A percentile compares a stretch with the other conserved stretches of the same genome.
Evolutionary conservation across 2,113 vertebrate species (phyloP).

Genomic region (Acrocephalus kingi): DNA sequence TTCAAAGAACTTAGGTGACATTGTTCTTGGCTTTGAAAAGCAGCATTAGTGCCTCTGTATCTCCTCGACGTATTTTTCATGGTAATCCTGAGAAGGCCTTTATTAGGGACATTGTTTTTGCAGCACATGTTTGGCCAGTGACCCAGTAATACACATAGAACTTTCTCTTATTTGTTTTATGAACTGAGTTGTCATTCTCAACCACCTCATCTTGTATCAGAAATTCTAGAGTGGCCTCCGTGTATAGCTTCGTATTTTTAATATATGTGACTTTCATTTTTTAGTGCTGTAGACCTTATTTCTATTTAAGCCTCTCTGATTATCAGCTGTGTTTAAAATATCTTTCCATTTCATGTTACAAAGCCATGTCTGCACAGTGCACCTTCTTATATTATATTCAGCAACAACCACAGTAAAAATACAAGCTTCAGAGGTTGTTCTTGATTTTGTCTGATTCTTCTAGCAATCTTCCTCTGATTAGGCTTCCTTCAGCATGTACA

Average conservation of each 20-base stretch:
- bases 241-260: background rate
- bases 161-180: background rate
- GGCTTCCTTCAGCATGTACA: background rate
- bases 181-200: background rate
- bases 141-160: background rate
- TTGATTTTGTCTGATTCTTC: background rate
- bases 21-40: background rate
- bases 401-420: background rate
- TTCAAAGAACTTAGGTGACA: background rate
- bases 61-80: background rate
- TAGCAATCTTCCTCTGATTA: background rate
- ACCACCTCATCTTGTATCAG: background rate
- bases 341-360: background rate
- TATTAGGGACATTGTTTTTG: background rate
- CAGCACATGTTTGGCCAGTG: background rate
- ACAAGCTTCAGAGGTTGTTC: background rate
- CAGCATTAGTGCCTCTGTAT: background rate
- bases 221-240: background rate
- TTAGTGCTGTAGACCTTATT: background rate
- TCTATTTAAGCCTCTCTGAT: background rate
- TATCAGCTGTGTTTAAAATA: background rate
- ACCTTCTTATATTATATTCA: background rate
- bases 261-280: background rate
- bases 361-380: accelerated
- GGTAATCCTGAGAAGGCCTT: background rate